Evolutionary conservation across 2,888 invertebrate species (phyloP).

Genomic region (Caenorhabditis sp.): DNA sequence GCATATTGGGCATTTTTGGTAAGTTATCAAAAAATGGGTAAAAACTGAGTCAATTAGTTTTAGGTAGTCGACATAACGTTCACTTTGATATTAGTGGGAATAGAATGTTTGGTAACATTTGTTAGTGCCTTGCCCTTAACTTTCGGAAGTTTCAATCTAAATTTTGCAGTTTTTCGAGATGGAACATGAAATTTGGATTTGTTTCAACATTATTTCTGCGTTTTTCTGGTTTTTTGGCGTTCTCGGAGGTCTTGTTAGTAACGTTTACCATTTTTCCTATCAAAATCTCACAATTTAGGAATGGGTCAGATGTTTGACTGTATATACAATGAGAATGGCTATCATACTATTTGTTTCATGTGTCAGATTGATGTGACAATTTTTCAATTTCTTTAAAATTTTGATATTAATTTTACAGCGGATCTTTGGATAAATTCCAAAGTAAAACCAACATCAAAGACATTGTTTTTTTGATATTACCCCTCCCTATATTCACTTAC

Average conservation of each 20-base stretch:
- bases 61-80: conserved; percentile 21
- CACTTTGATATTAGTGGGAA: conserved; percentile 3
- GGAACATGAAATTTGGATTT: not conserved
- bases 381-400: not conserved
- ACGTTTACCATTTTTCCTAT: too few relatives aligned
- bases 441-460: not conserved
- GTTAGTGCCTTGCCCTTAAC: too few relatives aligned
- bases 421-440: not conserved
- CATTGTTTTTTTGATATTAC: not conserved
- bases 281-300: not conserved
- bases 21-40: not conserved
- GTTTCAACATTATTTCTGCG: not conserved
- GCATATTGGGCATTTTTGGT: conserved; percentile 27
- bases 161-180: not conserved
- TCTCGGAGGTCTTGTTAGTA: not conserved
- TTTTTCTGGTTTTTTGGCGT: not conserved
- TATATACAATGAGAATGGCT: conserved; percentile 14
- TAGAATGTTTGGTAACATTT: not conserved
- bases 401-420: not conserved
- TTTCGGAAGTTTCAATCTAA: too few relatives aligned
- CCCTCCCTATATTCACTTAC: conserved; percentile 15
- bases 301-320: not conserved
- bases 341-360: conserved; percentile 11
- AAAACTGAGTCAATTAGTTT: not conserved
- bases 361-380: conserved; percentile 14